These are phyloP conservation scores for Aratinga solstitialis DNA, from an alignment of 2,797 vertebrate genomes.

Conservation along the genomic window DNA sequence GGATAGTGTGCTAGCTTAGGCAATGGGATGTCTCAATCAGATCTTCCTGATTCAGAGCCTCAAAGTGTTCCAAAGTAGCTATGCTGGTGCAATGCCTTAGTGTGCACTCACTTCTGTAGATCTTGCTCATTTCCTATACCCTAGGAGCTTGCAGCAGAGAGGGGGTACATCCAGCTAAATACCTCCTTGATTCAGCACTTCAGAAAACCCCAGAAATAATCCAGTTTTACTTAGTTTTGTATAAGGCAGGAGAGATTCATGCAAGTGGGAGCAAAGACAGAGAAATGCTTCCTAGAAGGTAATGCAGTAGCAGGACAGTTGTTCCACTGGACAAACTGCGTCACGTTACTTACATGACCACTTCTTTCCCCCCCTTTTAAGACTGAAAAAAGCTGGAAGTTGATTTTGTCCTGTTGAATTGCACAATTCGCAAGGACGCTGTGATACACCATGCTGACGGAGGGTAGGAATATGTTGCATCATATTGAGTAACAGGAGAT, in stretches of 20 bases:
- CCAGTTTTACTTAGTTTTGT: neutral
- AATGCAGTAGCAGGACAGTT: neutral
- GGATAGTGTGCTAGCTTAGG: neutral
- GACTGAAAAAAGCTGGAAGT: neutral
- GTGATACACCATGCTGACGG: neutral
- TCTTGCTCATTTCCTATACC: neutral
- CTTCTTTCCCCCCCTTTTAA: neutral
- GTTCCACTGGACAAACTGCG: neutral
- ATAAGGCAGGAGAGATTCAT: neutral
- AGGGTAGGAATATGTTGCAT: neutral
- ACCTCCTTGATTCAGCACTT: neutral
- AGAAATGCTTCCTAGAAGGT: neutral
- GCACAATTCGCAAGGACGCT: neutral
- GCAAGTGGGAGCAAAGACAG: neutral
- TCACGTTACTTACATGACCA: neutral
- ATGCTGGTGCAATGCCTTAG: neutral
- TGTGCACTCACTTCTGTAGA: neutral
- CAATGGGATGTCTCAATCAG: neutral
- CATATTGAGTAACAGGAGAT: conserved; percentile 53
- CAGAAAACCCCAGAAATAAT: neutral
- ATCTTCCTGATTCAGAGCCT: neutral
- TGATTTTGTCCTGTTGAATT: neutral
- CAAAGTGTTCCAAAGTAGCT: neutral
- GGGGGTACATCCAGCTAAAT: neutral
- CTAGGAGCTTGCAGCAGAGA: neutral